Conservation (phyloP, 1,140 invertebrate species). For the Drosophila sulfurigaster region DNA sequence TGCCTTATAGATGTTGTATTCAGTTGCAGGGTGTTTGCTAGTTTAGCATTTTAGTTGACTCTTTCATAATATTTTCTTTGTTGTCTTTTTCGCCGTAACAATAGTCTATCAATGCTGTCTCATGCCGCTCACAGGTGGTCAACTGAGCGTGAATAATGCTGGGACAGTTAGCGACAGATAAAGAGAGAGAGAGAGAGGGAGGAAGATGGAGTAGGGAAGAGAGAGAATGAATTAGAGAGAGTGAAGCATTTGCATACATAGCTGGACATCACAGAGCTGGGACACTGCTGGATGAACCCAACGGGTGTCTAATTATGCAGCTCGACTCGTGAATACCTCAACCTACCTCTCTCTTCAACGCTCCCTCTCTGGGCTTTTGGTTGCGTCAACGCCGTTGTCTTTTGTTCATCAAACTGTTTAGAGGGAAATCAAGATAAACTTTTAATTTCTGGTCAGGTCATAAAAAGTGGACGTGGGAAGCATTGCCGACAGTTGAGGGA, state of each 20-base stretch:
- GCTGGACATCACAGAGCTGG: conserved; percentile 30
- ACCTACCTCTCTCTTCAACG: neutral
- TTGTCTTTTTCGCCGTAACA: conserved; percentile 57
- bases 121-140: conserved; percentile 74
- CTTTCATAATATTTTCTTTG: neutral
- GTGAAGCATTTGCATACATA: conserved; percentile 40
- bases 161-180: conserved; percentile 24
- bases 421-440: conserved; percentile 78
- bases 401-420: conserved; percentile 79
- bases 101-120: conserved; percentile 54
- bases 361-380: neutral
- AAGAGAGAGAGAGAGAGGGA: conserved; percentile 4
- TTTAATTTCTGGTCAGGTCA: conserved; percentile 73
- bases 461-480: conserved; percentile 76
- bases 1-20: neutral
- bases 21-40: conserved; percentile 1
- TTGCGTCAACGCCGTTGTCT: conserved; percentile 55
- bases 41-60: neutral
- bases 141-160: conserved; percentile 79
- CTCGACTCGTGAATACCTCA: conserved; percentile 26
- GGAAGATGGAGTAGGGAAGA: conserved; percentile 9
- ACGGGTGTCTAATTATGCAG: conserved; percentile 81
- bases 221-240: neutral
- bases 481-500: conserved; percentile 22
- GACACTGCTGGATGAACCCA: conserved; percentile 26